A percentile compares a stretch with the other conserved stretches of the same genome.
Evolutionary conservation across 1,140 invertebrate genomes (phyloP).

Genomic region (Hermatobates lingyangjiaoensis): DNA sequence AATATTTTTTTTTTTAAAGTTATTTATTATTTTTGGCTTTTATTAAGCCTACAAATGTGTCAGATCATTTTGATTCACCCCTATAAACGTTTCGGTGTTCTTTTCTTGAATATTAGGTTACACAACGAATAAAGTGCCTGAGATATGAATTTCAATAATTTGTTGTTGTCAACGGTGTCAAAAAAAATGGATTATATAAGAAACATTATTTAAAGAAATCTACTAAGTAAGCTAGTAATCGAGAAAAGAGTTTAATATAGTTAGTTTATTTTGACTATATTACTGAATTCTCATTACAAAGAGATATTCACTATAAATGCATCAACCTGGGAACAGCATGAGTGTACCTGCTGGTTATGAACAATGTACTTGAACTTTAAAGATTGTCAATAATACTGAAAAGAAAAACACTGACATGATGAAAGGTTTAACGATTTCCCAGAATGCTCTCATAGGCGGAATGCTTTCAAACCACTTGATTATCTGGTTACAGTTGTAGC

Average conservation of each 20-base stretch:
- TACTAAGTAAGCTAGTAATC: not conserved
- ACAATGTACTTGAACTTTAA: not conserved
- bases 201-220: too few relatives aligned
- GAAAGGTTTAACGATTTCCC: conserved; percentile 15
- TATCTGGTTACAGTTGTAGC: conserved; percentile 11
- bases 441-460: conserved; percentile 10
- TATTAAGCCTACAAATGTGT: too few relatives aligned
- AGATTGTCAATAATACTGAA: not conserved
- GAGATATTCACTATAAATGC: not conserved
- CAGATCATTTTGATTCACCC: too few relatives aligned
- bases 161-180: too few relatives aligned
- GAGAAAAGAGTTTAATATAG: not conserved
- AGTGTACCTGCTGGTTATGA: not conserved
- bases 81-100: too few relatives aligned
- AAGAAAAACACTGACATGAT: conserved; percentile 11
- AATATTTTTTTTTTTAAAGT: too few relatives aligned
- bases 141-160: too few relatives aligned
- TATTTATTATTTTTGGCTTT: too few relatives aligned
- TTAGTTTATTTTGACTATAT: not conserved
- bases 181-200: too few relatives aligned
- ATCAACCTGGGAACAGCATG: not conserved
- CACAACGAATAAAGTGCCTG: too few relatives aligned
- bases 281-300: not conserved
- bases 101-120: too few relatives aligned
- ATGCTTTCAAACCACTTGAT: conserved; percentile 11